Evolutionary conservation across 2,888 invertebrate species (phyloP).

Genomic region (Limnephilus rhombicus): DNA sequence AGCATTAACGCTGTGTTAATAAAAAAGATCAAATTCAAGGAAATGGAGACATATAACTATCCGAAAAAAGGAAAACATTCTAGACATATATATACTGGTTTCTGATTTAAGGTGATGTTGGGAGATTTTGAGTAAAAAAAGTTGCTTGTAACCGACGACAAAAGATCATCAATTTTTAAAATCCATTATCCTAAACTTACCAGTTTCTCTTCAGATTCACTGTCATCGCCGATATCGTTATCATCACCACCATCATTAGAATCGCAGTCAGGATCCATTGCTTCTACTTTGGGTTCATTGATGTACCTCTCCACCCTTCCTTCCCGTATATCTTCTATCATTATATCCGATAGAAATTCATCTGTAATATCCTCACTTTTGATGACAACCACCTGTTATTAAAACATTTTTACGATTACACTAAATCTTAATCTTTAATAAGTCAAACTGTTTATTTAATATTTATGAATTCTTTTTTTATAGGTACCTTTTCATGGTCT

Average conservation of each 20-base stretch:
- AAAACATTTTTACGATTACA: slow-evolving; percentile 3
- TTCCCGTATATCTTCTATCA: slow-evolving; percentile 58
- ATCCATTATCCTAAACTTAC: slow-evolving; percentile 32
- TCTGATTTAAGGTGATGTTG: not conserved
- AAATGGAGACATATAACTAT: not conserved
- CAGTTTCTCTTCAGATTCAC: slow-evolving; percentile 51
- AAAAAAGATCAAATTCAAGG: not conserved
- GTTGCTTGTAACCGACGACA: too few relatives aligned
- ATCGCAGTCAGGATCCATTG: slow-evolving; percentile 41
- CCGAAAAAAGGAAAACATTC: not conserved
- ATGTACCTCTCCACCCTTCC: slow-evolving; percentile 59
- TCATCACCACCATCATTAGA: slow-evolving; percentile 33
- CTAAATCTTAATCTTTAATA: not conserved
- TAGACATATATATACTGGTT: not conserved
- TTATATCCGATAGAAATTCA: slow-evolving; percentile 51
- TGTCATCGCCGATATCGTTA: slow-evolving; percentile 23
- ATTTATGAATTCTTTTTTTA: not conserved
- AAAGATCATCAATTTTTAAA: not conserved
- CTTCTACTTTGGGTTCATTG: slow-evolving; percentile 55
- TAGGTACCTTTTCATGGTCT: slow-evolving; percentile 58
- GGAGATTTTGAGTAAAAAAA: not conserved
- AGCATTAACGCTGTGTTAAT: not conserved
- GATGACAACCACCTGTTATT: slow-evolving; percentile 40
- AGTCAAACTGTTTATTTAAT: not conserved
- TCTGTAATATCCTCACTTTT: slow-evolving; percentile 55